Conservation (phyloP, 2,888 invertebrate genomes). For the Amphipyra tragopoginis region DNA sequence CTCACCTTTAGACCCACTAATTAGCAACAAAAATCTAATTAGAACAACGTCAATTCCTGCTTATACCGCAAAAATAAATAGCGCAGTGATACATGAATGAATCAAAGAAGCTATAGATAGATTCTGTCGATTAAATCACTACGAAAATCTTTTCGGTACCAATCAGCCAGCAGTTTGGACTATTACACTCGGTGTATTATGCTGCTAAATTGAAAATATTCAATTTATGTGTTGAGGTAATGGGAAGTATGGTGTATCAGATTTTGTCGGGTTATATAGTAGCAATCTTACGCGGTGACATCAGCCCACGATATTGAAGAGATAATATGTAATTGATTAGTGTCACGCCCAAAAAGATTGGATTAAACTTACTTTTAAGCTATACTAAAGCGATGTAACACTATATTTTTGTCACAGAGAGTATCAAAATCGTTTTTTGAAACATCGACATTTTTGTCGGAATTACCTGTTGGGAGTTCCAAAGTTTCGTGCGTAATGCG, state of each 20-base stretch:
- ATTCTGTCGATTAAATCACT: conserved; percentile 49
- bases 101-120: conserved; percentile 36
- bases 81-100: conserved; percentile 34
- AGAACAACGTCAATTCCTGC: background rate
- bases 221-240: conserved; percentile 4
- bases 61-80: conserved; percentile 7
- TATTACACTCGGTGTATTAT: conserved; percentile 37
- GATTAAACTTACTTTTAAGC: conserved; percentile 43
- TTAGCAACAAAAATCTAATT: conserved; percentile 1
- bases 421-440: background rate
- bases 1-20: conserved; percentile 22
- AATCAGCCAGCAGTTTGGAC: conserved; percentile 38
- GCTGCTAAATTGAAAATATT: conserved; percentile 42
- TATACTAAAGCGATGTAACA: conserved; percentile 8
- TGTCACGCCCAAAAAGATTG: conserved; percentile 80
- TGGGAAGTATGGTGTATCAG: conserved; percentile 22
- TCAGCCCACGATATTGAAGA: conserved; percentile 79
- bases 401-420: conserved; percentile 25
- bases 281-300: conserved; percentile 81
- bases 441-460: conserved; percentile 12
- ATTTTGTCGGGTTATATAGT: conserved; percentile 74
- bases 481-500: conserved; percentile 17
- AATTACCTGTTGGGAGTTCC: conserved; percentile 35
- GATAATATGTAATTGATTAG: conserved; percentile 81
- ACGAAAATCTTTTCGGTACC: conserved; percentile 28